These are phyloP conservation scores for Caenorhabditis sp. DNA, from an alignment of 2,888 invertebrate species.

Conservation along the genomic window DNA sequence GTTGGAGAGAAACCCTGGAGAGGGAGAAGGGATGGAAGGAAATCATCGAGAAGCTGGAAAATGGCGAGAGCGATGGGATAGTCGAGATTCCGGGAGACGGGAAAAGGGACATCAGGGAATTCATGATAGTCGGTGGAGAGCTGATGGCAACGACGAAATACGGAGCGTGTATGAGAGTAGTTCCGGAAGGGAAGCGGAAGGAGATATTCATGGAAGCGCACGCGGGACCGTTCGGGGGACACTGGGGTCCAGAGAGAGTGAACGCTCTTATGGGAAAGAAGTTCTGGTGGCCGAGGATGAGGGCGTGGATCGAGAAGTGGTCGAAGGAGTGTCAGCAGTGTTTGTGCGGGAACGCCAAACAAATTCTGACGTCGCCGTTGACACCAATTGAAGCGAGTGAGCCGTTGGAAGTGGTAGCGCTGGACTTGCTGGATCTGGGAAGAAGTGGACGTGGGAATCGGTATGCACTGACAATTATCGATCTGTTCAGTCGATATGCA, in stretches of 20 bases:
- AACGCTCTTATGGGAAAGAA: slow-evolving; percentile 6
- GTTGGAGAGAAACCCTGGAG: not conserved
- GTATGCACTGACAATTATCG: slow-evolving; percentile 44
- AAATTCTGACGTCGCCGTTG: slow-evolving; percentile 27
- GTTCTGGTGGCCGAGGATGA: slow-evolving; percentile 47
- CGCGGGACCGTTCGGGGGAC: slow-evolving; percentile 3
- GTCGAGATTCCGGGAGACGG: not conserved
- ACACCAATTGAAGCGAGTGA: slow-evolving; percentile 9
- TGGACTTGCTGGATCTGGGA: slow-evolving; percentile 50
- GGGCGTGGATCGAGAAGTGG: slow-evolving; percentile 21
- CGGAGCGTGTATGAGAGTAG: not conserved
- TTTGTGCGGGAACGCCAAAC: slow-evolving; percentile 17
- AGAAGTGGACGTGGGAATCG: slow-evolving; percentile 15
- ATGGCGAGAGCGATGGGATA: not conserved
- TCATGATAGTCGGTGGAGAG: slow-evolving; percentile 1
- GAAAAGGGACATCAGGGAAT: not conserved
- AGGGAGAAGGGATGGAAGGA: not conserved
- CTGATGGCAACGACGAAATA: not conserved
- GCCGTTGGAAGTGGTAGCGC: slow-evolving; percentile 50
- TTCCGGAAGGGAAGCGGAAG: slow-evolving; percentile 24
- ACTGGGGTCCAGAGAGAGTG: slow-evolving; percentile 6
- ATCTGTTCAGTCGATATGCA: slow-evolving; percentile 47
- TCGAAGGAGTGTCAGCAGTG: slow-evolving; percentile 29
- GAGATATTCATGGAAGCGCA: slow-evolving; percentile 39
- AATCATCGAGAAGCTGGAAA: slow-evolving; percentile 5